phyloP scores from a whole-genome alignment of 2,797 vertebrate species.

The Falco peregrinus region DNA sequence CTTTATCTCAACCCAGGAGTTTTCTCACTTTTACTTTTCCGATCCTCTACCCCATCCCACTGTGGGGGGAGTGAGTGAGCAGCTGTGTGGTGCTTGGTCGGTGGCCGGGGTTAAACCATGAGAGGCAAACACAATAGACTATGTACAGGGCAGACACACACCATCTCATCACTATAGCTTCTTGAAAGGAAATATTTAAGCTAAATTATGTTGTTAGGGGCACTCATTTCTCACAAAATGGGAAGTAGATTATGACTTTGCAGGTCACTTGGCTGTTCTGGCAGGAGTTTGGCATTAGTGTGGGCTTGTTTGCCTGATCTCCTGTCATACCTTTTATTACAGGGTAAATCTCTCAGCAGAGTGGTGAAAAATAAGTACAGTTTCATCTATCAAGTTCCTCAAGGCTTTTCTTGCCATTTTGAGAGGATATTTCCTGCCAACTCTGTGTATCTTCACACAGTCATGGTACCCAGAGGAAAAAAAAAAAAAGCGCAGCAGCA shows the following conservation, averaged over 20 bases:
- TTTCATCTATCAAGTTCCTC: constrained; percentile 21
- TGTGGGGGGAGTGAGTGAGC: no score
- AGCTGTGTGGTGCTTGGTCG: no score
- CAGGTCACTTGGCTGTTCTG: background rate
- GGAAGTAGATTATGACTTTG: background rate
- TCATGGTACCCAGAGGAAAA: background rate
- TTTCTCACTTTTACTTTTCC: no score
- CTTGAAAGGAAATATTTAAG: constrained; percentile 4
- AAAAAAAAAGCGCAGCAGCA: background rate
- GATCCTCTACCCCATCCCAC: no score
- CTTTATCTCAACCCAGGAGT: no score
- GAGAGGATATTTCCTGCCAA: constrained; percentile 2
- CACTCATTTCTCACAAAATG: background rate
- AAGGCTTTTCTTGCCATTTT: constrained; percentile 17
- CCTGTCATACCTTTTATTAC: background rate
- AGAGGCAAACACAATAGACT: background rate
- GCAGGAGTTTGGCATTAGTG: background rate
- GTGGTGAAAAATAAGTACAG: constrained; percentile 8
- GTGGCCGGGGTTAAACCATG: no score
- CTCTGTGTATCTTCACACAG: background rate
- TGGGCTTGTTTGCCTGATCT: background rate
- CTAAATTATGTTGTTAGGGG: background rate
- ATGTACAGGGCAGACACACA: background rate
- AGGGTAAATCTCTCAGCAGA: background rate
- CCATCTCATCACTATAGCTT: background rate